A percentile compares a stretch with the other conserved stretches of the same genome.
These are phyloP conservation scores for Drosophila borealis DNA, from an alignment of 2,888 invertebrate genomes.

Conservation along the genomic window DNA sequence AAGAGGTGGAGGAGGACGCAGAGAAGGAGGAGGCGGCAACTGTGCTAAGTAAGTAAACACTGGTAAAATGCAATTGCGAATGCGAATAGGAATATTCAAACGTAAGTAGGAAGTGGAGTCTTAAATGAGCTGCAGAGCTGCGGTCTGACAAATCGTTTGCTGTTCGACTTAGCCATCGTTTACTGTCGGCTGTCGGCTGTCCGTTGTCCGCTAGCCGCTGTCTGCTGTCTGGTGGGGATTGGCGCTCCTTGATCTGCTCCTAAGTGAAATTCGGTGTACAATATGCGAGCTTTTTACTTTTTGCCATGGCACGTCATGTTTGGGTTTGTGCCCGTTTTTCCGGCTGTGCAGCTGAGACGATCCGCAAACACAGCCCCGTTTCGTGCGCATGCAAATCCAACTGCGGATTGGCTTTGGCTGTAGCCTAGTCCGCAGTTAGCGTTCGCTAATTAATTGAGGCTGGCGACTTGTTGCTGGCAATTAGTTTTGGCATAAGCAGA, in stretches of 20 bases:
- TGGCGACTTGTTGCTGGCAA: constrained; percentile 69
- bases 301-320: constrained; percentile 28
- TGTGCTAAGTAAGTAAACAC: constrained; percentile 72
- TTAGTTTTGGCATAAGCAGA: constrained; percentile 66
- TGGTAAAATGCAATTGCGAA: constrained; percentile 66
- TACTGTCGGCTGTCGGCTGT: constrained; percentile 36
- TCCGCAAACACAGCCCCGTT: constrained; percentile 7
- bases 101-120: constrained; percentile 73
- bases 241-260: constrained; percentile 40
- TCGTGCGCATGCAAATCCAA: constrained; percentile 61
- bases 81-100: constrained; percentile 69
- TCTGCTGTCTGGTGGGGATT: constrained; percentile 34
- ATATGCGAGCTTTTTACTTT: constrained; percentile 53
- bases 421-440: constrained; percentile 48
- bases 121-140: constrained; percentile 66
- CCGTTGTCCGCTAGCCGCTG: constrained; percentile 15
- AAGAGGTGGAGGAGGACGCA: not conserved
- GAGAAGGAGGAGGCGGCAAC: not conserved
- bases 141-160: constrained; percentile 74
- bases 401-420: constrained; percentile 4
- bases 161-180: constrained; percentile 57
- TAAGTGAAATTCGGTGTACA: constrained; percentile 69
- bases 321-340: constrained; percentile 9
- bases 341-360: constrained; percentile 1
- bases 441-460: constrained; percentile 73